These are phyloP conservation scores for Phytoseiulus persimilis DNA, from an alignment of 2,888 invertebrate species.

Conservation along the genomic window DNA sequence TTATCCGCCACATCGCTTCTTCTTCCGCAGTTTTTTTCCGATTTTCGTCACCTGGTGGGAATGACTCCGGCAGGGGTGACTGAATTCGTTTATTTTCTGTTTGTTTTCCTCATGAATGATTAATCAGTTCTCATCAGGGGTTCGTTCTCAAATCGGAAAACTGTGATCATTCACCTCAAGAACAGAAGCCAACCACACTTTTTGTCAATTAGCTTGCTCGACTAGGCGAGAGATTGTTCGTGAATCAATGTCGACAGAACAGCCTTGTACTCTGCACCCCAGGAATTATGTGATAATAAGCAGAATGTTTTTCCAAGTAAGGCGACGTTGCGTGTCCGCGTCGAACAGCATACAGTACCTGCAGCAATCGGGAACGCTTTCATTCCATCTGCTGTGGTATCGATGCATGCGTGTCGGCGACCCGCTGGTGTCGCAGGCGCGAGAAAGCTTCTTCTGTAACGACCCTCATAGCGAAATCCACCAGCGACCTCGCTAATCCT, in stretches of 20 bases:
- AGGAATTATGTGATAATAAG: not conserved
- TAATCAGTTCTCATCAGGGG: not conserved
- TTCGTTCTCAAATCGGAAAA: not conserved
- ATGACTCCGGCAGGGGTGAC: not conserved
- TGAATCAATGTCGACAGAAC: not conserved
- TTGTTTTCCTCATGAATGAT: not conserved
- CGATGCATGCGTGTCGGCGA: not conserved
- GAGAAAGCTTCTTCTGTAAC: not conserved
- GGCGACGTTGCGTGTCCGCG: not conserved
- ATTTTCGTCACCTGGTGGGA: not conserved
- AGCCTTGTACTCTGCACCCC: not conserved
- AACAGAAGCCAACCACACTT: not conserved
- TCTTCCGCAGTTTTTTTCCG: not conserved
- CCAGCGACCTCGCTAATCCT: not conserved
- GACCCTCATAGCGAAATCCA: not conserved
- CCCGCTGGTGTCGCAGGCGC: not conserved
- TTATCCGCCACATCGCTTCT: not conserved
- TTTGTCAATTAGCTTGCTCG: not conserved
- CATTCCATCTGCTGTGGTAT: not conserved
- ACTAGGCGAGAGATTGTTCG: not conserved
- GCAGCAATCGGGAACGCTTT: not conserved
- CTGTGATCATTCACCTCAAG: not conserved
- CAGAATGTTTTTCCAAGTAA: not conserved
- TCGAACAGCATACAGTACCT: not conserved
- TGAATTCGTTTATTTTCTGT: not conserved